Evolutionary conservation across 2,888 invertebrate genomes (phyloP).

Genomic region (Linnaemya tessellans): DNA sequence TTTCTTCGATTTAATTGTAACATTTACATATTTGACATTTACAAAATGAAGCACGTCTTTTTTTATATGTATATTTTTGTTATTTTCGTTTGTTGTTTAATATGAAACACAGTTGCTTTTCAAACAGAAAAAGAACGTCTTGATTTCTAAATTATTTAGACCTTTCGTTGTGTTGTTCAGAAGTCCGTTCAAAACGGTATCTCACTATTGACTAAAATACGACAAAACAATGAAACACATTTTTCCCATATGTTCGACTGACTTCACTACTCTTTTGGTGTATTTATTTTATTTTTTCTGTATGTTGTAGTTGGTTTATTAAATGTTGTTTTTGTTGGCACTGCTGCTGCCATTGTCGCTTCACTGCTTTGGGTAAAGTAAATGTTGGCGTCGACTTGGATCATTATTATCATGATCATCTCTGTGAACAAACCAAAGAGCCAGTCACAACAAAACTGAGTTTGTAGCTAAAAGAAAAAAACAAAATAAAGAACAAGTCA

Average conservation of each 20-base stretch:
- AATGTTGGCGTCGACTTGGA: slow-evolving; percentile 53
- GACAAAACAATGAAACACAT: slow-evolving; percentile 72
- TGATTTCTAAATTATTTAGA: slow-evolving; percentile 48
- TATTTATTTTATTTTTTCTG: slow-evolving; percentile 32
- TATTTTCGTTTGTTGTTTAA: slow-evolving; percentile 43
- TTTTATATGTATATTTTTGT: slow-evolving; percentile 33
- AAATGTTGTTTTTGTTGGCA: slow-evolving; percentile 46
- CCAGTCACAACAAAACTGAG: slow-evolving; percentile 46
- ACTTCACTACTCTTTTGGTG: slow-evolving; percentile 60
- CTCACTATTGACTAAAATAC: slow-evolving; percentile 75
- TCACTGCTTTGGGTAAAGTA: slow-evolving; percentile 26
- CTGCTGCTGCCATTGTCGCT: slow-evolving; percentile 14
- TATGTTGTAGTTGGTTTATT: slow-evolving; percentile 52
- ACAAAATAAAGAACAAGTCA: slow-evolving; percentile 1
- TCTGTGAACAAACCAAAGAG: slow-evolving; percentile 32
- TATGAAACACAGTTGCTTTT: slow-evolving; percentile 38
- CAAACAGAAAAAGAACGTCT: slow-evolving; percentile 15
- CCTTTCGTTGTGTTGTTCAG: slow-evolving; percentile 47
- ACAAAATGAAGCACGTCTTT: slow-evolving; percentile 45
- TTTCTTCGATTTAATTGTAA: slow-evolving; percentile 14
- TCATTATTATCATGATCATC: slow-evolving; percentile 64
- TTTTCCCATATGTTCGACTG: slow-evolving; percentile 72
- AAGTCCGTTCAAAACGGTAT: slow-evolving; percentile 75
- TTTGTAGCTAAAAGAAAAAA: background rate
- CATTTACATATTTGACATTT: slow-evolving; percentile 51